Conservation (phyloP, 2,888 invertebrate species). For the Phanerotoma sp. region DNA sequence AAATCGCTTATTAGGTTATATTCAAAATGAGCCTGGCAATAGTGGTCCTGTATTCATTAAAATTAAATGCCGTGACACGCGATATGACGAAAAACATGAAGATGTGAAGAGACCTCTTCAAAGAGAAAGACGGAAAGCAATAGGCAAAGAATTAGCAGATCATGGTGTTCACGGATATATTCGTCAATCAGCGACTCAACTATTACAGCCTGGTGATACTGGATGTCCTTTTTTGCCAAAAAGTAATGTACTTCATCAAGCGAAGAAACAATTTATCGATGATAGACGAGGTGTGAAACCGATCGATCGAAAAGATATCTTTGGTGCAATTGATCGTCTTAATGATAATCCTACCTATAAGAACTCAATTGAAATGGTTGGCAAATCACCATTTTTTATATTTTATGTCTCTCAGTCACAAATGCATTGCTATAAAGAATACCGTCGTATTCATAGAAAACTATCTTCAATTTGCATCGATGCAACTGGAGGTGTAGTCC, state of each 20-base stretch:
- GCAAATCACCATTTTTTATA: background rate
- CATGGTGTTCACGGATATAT: background rate
- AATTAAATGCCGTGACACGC: background rate
- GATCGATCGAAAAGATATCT: background rate
- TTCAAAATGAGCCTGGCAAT: background rate
- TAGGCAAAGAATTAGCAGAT: background rate
- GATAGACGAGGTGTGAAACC: background rate
- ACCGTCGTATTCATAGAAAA: background rate
- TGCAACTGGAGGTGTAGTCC: background rate
- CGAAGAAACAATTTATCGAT: background rate
- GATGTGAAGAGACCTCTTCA: background rate
- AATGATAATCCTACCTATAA: background rate
- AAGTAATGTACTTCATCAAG: background rate
- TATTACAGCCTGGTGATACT: background rate
- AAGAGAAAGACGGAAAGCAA: background rate
- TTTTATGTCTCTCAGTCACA: background rate
- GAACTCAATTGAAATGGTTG: background rate
- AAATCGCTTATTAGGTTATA: background rate
- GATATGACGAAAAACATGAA: background rate
- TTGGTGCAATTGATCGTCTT: background rate
- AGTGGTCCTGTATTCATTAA: background rate
- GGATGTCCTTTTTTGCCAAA: background rate
- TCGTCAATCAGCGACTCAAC: background rate
- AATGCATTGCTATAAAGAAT: background rate
- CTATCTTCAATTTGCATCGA: background rate